Evolutionary conservation across 1,140 invertebrate species (phyloP).

Genomic region (Halictus rubicundus): DNA sequence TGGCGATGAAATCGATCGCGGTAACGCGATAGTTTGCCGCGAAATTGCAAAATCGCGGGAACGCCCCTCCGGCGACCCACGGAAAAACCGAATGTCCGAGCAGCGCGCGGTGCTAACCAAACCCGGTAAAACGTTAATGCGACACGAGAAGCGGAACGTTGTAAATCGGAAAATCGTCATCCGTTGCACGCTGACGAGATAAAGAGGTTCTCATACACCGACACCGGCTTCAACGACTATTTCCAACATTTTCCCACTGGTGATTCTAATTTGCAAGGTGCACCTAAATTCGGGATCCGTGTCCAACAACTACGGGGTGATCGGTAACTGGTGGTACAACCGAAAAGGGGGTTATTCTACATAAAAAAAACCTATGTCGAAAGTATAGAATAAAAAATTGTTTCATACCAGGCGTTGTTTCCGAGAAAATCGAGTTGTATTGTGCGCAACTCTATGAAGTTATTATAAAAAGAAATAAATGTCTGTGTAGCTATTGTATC

Average conservation of each 20-base stretch:
- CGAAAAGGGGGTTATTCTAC: too few relatives aligned
- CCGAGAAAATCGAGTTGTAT: too few relatives aligned
- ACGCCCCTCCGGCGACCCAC: neutral
- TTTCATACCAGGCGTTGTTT: too few relatives aligned
- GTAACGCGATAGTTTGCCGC: slow-evolving; percentile 47
- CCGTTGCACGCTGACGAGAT: slow-evolving; percentile 11
- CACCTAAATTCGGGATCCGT: too few relatives aligned
- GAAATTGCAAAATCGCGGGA: slow-evolving; percentile 51
- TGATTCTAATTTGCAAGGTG: too few relatives aligned
- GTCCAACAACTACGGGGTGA: too few relatives aligned
- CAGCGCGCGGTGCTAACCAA: neutral
- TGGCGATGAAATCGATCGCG: slow-evolving; percentile 51
- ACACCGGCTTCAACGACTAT: neutral
- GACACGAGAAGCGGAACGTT: neutral
- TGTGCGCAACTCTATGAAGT: too few relatives aligned
- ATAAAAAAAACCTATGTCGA: too few relatives aligned
- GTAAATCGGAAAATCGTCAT: slow-evolving; percentile 12
- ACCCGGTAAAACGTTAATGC: slow-evolving; percentile 34
- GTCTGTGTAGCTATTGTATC: too few relatives aligned
- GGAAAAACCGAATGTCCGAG: slow-evolving; percentile 4
- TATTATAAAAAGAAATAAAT: too few relatives aligned
- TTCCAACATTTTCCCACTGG: neutral
- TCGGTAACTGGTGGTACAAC: too few relatives aligned
- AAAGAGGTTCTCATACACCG: neutral
- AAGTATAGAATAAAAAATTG: too few relatives aligned